phyloP scores from a whole-genome alignment of 2,888 invertebrate genomes.

The Agrilus mali region DNA sequence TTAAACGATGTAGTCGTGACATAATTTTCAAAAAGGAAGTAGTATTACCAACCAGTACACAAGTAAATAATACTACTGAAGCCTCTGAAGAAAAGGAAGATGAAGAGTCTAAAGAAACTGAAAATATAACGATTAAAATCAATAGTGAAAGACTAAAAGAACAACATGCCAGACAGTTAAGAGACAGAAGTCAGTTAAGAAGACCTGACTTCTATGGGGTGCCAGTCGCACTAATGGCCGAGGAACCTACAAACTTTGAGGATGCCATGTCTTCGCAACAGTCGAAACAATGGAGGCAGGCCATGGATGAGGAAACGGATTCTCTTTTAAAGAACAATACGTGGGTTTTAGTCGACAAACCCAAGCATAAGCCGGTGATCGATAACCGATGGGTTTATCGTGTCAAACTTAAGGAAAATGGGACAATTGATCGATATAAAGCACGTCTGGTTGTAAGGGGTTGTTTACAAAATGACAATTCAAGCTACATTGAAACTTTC shows the following conservation, averaged over 20 bases:
- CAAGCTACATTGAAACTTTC: slow-evolving; percentile 20
- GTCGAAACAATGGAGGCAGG: slow-evolving; percentile 7
- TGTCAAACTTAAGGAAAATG: slow-evolving; percentile 19
- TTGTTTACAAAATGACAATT: slow-evolving; percentile 16
- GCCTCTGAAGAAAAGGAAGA: too few species aligned
- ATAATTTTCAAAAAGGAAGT: too few species aligned
- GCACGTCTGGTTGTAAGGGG: slow-evolving; percentile 21
- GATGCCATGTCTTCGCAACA: slow-evolving; percentile 4
- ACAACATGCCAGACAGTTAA: too few species aligned
- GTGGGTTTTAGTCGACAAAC: slow-evolving; percentile 16
- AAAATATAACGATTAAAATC: too few species aligned
- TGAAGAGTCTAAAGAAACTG: too few species aligned
- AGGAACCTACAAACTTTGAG: background rate
- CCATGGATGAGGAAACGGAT: slow-evolving; percentile 17
- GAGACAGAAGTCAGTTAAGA: too few species aligned
- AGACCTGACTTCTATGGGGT: too few species aligned
- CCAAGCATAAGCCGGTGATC: slow-evolving; percentile 16
- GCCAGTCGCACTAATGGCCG: too few species aligned
- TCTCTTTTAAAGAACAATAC: slow-evolving; percentile 21
- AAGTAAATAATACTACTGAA: too few species aligned
- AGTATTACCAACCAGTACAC: too few species aligned
- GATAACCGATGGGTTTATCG: slow-evolving; percentile 19
- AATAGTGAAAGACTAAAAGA: too few species aligned
- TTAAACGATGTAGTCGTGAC: too few species aligned
- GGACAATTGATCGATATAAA: slow-evolving; percentile 18